These are phyloP conservation scores for Biston stratarius DNA, from an alignment of 2,888 invertebrate species.

Conservation along the genomic window DNA sequence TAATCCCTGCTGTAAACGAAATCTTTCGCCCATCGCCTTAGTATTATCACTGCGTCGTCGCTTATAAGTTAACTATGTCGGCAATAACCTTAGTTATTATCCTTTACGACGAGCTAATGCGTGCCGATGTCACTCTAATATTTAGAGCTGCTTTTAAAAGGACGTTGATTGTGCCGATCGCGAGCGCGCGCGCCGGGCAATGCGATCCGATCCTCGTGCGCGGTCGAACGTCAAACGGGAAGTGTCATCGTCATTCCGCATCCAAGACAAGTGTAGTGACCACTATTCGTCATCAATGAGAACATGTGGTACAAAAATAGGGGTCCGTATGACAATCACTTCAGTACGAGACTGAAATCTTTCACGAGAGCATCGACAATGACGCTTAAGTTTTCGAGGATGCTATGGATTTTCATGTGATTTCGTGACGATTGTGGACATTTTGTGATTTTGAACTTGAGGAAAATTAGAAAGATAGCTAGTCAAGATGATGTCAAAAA, in stretches of 20 bases:
- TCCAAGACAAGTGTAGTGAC: constrained; percentile 29
- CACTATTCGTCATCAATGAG: constrained; percentile 52
- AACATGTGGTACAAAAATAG: constrained; percentile 64
- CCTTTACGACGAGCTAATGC: constrained; percentile 82
- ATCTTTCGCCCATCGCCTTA: constrained; percentile 75
- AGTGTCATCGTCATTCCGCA: constrained; percentile 54
- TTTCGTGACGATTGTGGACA: constrained; percentile 50
- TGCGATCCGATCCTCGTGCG: constrained; percentile 71
- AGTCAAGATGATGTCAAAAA: constrained; percentile 91
- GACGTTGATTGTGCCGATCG: constrained; percentile 66
- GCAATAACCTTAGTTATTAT: constrained; percentile 83
- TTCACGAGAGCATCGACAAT: constrained; percentile 58
- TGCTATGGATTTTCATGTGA: constrained; percentile 70
- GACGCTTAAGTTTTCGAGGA: constrained; percentile 58
- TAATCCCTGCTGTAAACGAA: constrained; percentile 83
- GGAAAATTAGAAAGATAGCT: constrained; percentile 50
- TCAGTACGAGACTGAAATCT: constrained; percentile 55
- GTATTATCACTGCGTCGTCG: constrained; percentile 70
- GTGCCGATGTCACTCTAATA: constrained; percentile 78
- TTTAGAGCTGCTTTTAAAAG: constrained; percentile 82
- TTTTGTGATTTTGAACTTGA: constrained; percentile 50
- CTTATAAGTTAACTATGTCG: constrained; percentile 63
- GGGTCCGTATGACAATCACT: constrained; percentile 48
- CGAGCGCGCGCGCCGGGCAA: constrained; percentile 72
- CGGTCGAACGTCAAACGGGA: constrained; percentile 76